Evolutionary conservation across 2,113 vertebrate genomes (phyloP), one percentile per base, ranked within the genome.

Genomic region (Ifrita kowaldi): DNA sequence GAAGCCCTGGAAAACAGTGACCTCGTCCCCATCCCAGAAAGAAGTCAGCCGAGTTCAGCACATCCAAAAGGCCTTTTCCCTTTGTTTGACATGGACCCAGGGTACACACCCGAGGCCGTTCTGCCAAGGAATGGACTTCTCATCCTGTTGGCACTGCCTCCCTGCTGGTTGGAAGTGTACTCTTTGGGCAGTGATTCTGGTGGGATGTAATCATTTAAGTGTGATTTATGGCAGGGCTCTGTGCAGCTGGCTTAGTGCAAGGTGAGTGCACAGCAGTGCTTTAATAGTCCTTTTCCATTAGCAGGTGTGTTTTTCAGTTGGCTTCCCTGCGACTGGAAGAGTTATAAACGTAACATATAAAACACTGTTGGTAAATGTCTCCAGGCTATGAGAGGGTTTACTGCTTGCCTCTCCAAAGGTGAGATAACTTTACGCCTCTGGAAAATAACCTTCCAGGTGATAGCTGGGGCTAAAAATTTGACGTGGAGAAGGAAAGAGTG

Each of bases 351-450:
- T 73, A 84, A 86, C 22, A 30, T 50, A 55, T 57, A 92, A 84
- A 95, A 89, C 75, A 80, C 10, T 67, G 87, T 84, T 90, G 87
- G 91, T 94, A 96, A 97, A 95, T 56, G 53, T 97, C 91, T 60
- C 27, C 67, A 35, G 87, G 85, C 89, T 77, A 64, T 86, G 92
- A 94, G 67, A n/a, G 81, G 13, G 49, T 90, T 67, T 93, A 79
- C 83, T 68, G 35, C 53, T 87, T 90, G 73, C 65, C 70, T 97
- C 94, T 90, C 60, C 50, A 35, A 96, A 94, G 86, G 77, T 50
- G 49, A 92, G 84, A 96, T 91, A 94, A 92, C 84, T 78, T 11
- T 21, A 28, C 75, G 62, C 94, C 93, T 90, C 84, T 69, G 57
- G 70, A 93, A 96, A 97, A 92, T 67, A 94, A 89, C 85, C 86